Evolutionary conservation across 1,140 invertebrate genomes (phyloP).

Genomic region (Drosophila quadrilineata): DNA sequence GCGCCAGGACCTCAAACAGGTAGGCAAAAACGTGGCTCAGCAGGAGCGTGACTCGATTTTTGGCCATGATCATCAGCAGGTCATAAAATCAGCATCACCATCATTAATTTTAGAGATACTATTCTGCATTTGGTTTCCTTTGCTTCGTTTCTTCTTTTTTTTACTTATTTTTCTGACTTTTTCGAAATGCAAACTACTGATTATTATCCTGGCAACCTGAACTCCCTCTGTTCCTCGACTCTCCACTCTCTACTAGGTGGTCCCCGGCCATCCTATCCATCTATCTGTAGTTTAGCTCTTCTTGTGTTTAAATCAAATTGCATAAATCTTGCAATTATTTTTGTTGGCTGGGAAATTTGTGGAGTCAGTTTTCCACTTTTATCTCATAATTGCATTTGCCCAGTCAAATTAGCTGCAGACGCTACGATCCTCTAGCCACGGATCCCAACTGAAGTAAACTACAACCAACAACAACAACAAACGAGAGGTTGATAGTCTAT

Average conservation of each 20-base stretch:
- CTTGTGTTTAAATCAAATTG: slow-evolving; percentile 43
- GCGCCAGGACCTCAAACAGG: slow-evolving; percentile 60
- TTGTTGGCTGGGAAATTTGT: slow-evolving; percentile 45
- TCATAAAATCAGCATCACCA: slow-evolving; percentile 67
- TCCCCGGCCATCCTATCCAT: slow-evolving; percentile 10
- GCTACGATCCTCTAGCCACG: slow-evolving; percentile 48
- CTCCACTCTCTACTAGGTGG: slow-evolving; percentile 55
- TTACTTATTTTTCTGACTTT: slow-evolving; percentile 6
- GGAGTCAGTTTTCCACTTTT: slow-evolving; percentile 28
- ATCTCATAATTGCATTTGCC: slow-evolving; percentile 69
- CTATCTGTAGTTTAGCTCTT: neutral
- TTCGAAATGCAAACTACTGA: slow-evolving; percentile 51
- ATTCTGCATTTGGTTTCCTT: no score
- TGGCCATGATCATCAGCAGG: slow-evolving; percentile 54
- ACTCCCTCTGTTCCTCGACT: slow-evolving; percentile 33
- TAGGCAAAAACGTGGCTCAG: slow-evolving; percentile 37
- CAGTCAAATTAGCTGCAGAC: slow-evolving; percentile 64
- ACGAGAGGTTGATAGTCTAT: no score
- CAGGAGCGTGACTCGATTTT: slow-evolving; percentile 32
- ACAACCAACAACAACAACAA: no score
- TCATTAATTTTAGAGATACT: slow-evolving; percentile 77
- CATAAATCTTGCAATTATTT: slow-evolving; percentile 55
- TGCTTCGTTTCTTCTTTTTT: no score
- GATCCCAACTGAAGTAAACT: neutral
- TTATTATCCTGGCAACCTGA: no score